A percentile compares a stretch with the other conserved stretches of the same genome.
These are phyloP conservation scores for Corythaeola cristata DNA, from an alignment of 2,113 vertebrate species.

Conservation along the genomic window DNA sequence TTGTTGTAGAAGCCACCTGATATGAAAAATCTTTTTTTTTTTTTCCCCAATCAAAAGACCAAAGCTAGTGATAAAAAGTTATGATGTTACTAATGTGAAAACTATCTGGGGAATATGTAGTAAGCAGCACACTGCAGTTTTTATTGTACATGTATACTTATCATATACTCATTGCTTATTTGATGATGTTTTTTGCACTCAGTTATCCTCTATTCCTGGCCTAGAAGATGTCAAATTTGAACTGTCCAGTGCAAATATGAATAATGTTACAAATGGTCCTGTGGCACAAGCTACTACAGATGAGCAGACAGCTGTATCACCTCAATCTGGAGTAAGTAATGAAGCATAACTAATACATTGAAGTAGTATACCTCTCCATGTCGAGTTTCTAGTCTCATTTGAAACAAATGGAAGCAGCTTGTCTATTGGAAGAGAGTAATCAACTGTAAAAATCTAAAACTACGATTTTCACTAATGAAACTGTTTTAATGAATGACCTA, in stretches of 20 bases:
- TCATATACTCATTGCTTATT: not conserved
- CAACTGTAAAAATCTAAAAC: not conserved
- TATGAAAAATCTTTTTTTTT: not conserved
- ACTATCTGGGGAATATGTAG: not conserved
- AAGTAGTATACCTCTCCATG: not conserved
- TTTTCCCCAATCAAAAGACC: not conserved
- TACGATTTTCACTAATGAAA: not conserved
- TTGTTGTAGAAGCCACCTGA: not conserved
- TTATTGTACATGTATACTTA: not conserved
- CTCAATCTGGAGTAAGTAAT: slow-evolving; percentile 71
- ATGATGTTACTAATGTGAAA: not conserved
- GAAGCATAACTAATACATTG: not conserved
- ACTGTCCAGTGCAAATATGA: slow-evolving; percentile 63
- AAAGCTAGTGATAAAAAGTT: not conserved
- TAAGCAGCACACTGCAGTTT: not conserved
- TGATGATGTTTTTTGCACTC: slow-evolving; percentile 28
- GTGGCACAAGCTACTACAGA: slow-evolving; percentile 60
- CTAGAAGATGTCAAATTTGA: slow-evolving; percentile 91
- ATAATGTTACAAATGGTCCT: slow-evolving; percentile 75
- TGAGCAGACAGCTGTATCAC: slow-evolving; percentile 35
- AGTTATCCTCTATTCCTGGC: slow-evolving; percentile 97
- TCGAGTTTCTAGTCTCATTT: not conserved
- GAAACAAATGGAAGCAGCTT: not conserved
- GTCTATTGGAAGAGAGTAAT: not conserved
- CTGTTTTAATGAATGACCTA: not conserved